Evolutionary conservation across 2,113 vertebrate species (phyloP).

Genomic region (Odocoileus hemionus): DNA sequence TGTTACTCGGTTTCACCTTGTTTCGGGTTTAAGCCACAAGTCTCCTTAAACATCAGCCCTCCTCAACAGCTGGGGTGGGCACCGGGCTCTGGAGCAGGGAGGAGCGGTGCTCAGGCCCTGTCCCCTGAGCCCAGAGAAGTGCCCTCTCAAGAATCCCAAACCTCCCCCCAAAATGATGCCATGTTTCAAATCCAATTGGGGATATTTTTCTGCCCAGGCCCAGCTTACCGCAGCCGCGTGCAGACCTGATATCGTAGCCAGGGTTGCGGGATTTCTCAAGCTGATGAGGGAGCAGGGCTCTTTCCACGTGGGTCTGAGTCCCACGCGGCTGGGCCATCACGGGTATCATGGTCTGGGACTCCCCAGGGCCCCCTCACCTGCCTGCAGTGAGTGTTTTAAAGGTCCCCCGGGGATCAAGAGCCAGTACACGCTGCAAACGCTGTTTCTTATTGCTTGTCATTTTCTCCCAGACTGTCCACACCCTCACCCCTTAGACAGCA

Average conservation of each 20-base stretch:
- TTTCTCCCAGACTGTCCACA: neutral
- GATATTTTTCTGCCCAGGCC: neutral
- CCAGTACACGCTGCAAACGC: neutral
- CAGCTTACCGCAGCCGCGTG: neutral
- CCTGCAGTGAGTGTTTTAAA: neutral
- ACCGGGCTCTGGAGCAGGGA: neutral
- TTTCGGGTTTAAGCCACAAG: neutral
- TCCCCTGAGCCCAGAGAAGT: neutral
- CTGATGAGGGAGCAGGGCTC: neutral
- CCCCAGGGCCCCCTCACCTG: neutral
- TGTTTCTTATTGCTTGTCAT: slow-evolving; percentile 26
- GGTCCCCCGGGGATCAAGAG: neutral
- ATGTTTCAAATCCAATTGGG: neutral
- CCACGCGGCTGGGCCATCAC: fast-evolving
- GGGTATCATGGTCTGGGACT: neutral
- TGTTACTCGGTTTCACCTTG: neutral
- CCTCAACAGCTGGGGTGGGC: slow-evolving; percentile 8
- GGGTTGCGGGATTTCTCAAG: neutral
- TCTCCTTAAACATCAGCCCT: neutral
- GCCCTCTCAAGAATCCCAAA: fast-evolving
- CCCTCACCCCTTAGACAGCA: neutral
- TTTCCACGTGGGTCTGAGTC: neutral
- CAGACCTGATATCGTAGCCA: neutral
- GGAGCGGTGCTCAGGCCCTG: neutral
- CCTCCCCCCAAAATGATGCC: neutral